Evolutionary conservation across 2,888 invertebrate genomes (phyloP).

Genomic region (Hoplodrina blanda): DNA sequence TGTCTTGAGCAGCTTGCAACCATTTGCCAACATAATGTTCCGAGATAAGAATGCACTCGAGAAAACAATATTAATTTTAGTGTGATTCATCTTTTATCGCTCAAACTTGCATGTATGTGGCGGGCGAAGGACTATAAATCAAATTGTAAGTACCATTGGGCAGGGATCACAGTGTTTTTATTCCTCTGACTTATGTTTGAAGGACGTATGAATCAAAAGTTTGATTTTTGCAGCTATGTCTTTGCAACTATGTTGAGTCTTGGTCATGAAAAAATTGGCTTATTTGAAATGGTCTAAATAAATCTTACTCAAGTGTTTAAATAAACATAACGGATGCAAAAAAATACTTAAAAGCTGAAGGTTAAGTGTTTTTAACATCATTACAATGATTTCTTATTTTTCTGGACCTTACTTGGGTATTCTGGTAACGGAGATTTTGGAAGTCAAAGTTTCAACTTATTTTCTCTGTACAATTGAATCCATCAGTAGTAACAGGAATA

Average conservation of each 20-base stretch:
- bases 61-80: constrained; percentile 83
- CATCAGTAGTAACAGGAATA: too few species aligned
- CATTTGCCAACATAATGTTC: constrained; percentile 84
- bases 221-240: constrained; percentile 44
- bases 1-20: constrained; percentile 72
- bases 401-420: too few species aligned
- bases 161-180: constrained; percentile 64
- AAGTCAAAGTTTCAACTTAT: too few species aligned
- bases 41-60: constrained; percentile 75
- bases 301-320: too few species aligned
- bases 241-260: constrained; percentile 9
- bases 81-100: constrained; percentile 86
- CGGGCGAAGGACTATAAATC: constrained; percentile 78
- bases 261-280: constrained; percentile 1
- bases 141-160: constrained; percentile 69
- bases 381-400: too few species aligned
- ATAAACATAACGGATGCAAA: too few species aligned
- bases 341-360: too few species aligned
- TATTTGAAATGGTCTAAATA: neutral
- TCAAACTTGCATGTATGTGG: constrained; percentile 80
- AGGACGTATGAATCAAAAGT: constrained; percentile 52
- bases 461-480: too few species aligned
- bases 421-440: too few species aligned
- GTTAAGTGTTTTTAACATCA: too few species aligned
- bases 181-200: constrained; percentile 42